Conservation (phyloP, 1,140 invertebrate genomes). For the Octopus sinensis region DNA sequence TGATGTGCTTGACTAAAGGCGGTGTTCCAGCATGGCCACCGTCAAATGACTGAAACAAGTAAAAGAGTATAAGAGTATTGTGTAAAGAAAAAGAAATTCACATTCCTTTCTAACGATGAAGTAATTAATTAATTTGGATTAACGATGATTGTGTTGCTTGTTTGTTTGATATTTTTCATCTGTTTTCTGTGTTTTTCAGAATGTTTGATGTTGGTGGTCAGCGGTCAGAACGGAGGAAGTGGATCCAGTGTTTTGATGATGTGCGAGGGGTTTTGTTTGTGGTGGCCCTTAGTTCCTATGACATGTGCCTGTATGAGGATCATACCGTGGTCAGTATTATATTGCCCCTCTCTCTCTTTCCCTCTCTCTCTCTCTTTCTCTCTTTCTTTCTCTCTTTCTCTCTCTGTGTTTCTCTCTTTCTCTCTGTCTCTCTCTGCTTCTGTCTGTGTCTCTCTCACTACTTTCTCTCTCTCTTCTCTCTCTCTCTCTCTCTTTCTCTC, state of each 20-base stretch:
- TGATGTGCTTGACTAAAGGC: too few relatives aligned
- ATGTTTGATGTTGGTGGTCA: conserved; percentile 63
- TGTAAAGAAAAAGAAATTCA: too few relatives aligned
- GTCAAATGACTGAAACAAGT: too few relatives aligned
- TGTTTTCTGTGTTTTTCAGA: conserved; percentile 30
- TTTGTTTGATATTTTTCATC: neutral
- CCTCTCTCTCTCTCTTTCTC: neutral
- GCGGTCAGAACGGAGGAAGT: conserved; percentile 62
- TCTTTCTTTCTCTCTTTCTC: neutral
- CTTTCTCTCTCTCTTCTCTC: neutral
- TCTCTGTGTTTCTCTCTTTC: neutral
- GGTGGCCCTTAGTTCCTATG: conserved; percentile 68
- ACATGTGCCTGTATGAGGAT: conserved; percentile 63
- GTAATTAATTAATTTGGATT: too few relatives aligned
- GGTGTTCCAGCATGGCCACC: too few relatives aligned
- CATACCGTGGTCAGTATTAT: conserved; percentile 57
- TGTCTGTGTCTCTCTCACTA: neutral
- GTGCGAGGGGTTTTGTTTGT: conserved; percentile 68
- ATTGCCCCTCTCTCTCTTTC: neutral
- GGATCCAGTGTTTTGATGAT: conserved; percentile 69
- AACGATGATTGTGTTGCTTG: too few relatives aligned
- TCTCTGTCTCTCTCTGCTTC: neutral
- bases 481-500: neutral
- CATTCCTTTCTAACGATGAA: too few relatives aligned
- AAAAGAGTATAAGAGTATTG: too few relatives aligned